Percentiles rank a stretch among this genome's conserved stretches.
Evolutionary conservation across 2,797 vertebrate genomes (phyloP).

Genomic region (Xiphophorus birchmanni): DNA sequence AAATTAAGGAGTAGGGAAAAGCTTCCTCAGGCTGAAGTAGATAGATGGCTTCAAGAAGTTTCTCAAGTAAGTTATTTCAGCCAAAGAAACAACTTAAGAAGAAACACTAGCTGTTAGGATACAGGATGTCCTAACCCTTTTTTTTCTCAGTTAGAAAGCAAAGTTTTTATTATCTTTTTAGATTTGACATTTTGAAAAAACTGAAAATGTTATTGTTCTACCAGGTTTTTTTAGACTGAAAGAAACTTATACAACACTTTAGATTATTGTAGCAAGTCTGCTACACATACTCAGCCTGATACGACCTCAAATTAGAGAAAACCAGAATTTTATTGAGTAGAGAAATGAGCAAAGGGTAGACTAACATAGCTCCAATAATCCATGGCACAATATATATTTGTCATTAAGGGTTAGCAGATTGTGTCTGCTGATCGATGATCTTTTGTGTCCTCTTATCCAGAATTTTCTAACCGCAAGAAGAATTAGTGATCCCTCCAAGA

Average conservation of each 20-base stretch:
- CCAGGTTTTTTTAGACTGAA: background rate
- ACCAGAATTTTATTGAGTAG: conserved; percentile 34
- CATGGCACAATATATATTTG: conserved; percentile 35
- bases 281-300: conserved; percentile 33
- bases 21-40: background rate
- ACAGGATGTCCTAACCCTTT: background rate
- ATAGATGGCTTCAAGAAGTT: background rate
- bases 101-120: background rate
- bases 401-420: conserved; percentile 33
- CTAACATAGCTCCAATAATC: conserved; percentile 34
- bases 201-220: background rate
- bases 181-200: background rate
- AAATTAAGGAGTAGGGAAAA: background rate
- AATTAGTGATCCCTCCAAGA: conserved; percentile 50
- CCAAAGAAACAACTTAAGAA: background rate
- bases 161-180: background rate
- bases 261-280: background rate
- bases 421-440: conserved; percentile 38
- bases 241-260: background rate
- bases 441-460: conserved; percentile 39
- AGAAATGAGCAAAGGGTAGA: conserved; percentile 25
- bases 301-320: conserved; percentile 57
- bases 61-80: background rate
- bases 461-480: conserved; percentile 33
- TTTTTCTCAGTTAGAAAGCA: background rate